Percentiles rank a stretch among this genome's conserved stretches.
These are phyloP conservation scores for Parnassius glacialis DNA, from an alignment of 2,888 invertebrate genomes.

Conservation along the genomic window DNA sequence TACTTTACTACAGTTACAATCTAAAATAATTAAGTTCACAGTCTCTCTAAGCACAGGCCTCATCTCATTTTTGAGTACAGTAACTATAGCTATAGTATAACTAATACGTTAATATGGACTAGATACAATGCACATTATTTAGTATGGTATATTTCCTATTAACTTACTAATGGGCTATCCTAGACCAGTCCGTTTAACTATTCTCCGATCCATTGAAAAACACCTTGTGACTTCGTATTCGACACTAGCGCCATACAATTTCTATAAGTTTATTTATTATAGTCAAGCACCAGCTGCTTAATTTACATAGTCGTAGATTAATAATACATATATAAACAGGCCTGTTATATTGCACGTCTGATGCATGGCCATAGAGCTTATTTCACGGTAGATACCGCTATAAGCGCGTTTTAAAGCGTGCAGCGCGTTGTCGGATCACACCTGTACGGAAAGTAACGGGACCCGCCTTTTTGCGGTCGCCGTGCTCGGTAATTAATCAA, in stretches of 20 bases:
- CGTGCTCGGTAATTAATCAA: constrained; percentile 18
- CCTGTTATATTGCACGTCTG: constrained; percentile 10
- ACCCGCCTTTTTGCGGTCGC: constrained; percentile 12
- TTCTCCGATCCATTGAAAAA: constrained; percentile 1
- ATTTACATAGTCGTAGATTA: constrained; percentile 27
- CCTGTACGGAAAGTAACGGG: constrained; percentile 24
- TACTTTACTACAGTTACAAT: too few species aligned
- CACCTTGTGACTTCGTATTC: constrained; percentile 14
- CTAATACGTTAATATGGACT: too few species aligned
- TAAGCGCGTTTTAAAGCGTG: constrained; percentile 11
- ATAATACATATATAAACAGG: constrained; percentile 16
- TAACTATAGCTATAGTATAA: too few species aligned
- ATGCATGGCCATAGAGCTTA: constrained; percentile 6
- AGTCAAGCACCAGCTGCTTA: constrained; percentile 19
- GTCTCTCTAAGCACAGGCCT: too few species aligned
- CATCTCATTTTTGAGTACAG: too few species aligned
- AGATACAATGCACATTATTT: too few species aligned
- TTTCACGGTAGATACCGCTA: constrained; percentile 26
- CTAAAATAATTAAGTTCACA: too few species aligned
- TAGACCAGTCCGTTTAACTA: too few species aligned
- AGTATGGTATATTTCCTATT: too few species aligned
- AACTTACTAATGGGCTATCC: too few species aligned
- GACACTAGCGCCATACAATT: constrained; percentile 4
- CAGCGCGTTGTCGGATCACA: constrained; percentile 12
- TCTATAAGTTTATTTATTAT: constrained; percentile 24